Evolutionary conservation across 2,113 vertebrate genomes (phyloP).

Genomic region (Osmerus eperlanus): DNA sequence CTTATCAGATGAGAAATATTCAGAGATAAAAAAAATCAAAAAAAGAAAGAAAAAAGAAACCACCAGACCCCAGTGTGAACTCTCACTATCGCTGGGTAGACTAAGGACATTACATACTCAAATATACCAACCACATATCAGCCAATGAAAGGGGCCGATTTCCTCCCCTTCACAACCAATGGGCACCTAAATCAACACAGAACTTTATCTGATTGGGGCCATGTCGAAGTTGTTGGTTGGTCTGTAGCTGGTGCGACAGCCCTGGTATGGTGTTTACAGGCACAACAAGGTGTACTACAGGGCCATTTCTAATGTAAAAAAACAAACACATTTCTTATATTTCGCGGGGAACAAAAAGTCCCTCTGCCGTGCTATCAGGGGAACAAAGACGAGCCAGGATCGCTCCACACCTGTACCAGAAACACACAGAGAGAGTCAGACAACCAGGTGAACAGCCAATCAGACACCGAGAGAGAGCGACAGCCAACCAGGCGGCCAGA

Average conservation of each 20-base stretch:
- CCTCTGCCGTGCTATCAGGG: too few species aligned
- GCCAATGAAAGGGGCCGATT: slow-evolving; percentile 45
- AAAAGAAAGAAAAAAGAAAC: background rate
- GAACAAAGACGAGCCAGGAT: too few species aligned
- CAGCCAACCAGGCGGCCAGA: background rate
- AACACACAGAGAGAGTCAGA: background rate
- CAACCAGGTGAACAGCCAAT: background rate
- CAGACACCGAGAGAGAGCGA: background rate
- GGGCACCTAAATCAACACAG: slow-evolving; percentile 30
- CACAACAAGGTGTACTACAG: too few species aligned
- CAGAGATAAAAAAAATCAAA: background rate
- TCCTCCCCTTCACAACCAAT: slow-evolving; percentile 58
- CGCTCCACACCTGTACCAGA: too few species aligned
- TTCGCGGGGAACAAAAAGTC: too few species aligned
- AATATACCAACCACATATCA: slow-evolving; percentile 24
- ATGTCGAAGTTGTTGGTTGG: slow-evolving; percentile 27
- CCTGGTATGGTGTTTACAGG: background rate
- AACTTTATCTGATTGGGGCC: slow-evolving; percentile 58
- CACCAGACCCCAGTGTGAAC: slow-evolving; percentile 29
- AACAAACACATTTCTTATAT: too few species aligned
- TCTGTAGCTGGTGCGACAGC: slow-evolving; percentile 27
- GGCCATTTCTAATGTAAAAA: too few species aligned
- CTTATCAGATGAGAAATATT: slow-evolving; percentile 43
- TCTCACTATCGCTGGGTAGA: slow-evolving; percentile 10
- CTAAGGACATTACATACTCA: slow-evolving; percentile 14